Conservation (phyloP, 2,113 vertebrate species). For the Odocoileus hemionus region DNA sequence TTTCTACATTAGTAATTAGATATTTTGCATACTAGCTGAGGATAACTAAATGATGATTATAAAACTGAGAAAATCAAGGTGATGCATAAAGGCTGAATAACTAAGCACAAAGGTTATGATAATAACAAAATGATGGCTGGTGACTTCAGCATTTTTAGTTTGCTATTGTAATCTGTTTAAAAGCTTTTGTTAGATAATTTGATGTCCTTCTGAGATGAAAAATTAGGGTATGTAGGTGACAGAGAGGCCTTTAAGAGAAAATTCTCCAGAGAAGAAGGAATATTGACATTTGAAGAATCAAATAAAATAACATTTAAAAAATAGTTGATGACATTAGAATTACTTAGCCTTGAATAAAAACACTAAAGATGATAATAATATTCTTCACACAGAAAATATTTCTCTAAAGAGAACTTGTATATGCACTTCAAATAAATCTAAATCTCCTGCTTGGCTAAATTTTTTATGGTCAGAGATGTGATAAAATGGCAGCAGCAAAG, state of each 20-base stretch:
- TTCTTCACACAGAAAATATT: not conserved
- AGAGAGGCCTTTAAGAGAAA: not conserved
- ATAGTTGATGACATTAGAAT: not conserved
- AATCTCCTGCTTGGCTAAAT: not conserved
- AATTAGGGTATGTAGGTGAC: not conserved
- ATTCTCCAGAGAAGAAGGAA: not conserved
- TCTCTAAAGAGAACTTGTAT: not conserved
- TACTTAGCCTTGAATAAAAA: conserved; percentile 6
- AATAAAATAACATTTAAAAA: not conserved
- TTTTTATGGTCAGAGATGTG: not conserved
- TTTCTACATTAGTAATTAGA: conserved; percentile 2
- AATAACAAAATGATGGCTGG: not conserved
- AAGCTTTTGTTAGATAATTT: conserved; percentile 37
- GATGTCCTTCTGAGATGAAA: not conserved
- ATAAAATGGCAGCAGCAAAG: not conserved
- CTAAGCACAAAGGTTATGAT: not conserved
- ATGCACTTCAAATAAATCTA: not conserved
- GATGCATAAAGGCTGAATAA: not conserved
- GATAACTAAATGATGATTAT: not conserved
- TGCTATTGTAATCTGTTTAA: conserved; percentile 5
- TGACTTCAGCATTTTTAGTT: conserved; percentile 9
- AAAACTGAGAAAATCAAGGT: conserved; percentile 23
- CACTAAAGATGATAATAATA: not conserved
- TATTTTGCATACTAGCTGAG: conserved; percentile 1
- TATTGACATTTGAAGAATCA: not conserved